Evolutionary conservation across 2,888 invertebrate genomes (phyloP).

Genomic region (Dysmachus trigonus): DNA sequence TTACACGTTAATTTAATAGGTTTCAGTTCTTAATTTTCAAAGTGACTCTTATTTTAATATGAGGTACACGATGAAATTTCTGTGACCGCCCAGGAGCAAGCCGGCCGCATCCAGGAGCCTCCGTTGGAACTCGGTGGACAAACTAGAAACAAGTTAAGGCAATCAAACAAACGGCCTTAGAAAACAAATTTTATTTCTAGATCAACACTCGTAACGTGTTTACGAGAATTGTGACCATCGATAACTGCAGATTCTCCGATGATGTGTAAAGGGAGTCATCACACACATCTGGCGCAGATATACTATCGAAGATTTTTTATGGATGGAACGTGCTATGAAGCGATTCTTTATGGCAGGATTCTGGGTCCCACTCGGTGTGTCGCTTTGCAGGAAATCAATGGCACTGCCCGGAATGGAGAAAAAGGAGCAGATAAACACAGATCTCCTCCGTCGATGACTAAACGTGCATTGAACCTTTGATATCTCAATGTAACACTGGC

Average conservation of each 20-base stretch:
- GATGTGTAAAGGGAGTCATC: slow-evolving; percentile 39
- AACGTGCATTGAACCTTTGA: slow-evolving; percentile 34
- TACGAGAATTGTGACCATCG: slow-evolving; percentile 35
- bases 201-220: slow-evolving; percentile 41
- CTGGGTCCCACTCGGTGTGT: not conserved
- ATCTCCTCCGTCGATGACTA: not conserved
- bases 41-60: too few species aligned
- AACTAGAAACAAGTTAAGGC: slow-evolving; percentile 26
- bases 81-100: not conserved
- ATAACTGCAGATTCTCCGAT: slow-evolving; percentile 25
- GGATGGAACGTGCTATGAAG: slow-evolving; percentile 21
- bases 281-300: slow-evolving; percentile 39
- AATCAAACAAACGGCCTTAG: slow-evolving; percentile 36
- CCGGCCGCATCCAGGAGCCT: not conserved
- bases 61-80: too few species aligned
- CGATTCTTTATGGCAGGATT: slow-evolving; percentile 10
- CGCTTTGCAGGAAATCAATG: slow-evolving; percentile 21
- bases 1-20: too few species aligned
- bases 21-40: too few species aligned
- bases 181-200: slow-evolving; percentile 35
- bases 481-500: slow-evolving; percentile 21
- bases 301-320: slow-evolving; percentile 39
- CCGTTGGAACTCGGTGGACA: not conserved
- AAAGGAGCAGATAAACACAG: slow-evolving; percentile 15
- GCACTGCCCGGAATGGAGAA: not conserved